Conservation (phyloP, 2,113 vertebrate species). For the Corvus moneduloides region DNA sequence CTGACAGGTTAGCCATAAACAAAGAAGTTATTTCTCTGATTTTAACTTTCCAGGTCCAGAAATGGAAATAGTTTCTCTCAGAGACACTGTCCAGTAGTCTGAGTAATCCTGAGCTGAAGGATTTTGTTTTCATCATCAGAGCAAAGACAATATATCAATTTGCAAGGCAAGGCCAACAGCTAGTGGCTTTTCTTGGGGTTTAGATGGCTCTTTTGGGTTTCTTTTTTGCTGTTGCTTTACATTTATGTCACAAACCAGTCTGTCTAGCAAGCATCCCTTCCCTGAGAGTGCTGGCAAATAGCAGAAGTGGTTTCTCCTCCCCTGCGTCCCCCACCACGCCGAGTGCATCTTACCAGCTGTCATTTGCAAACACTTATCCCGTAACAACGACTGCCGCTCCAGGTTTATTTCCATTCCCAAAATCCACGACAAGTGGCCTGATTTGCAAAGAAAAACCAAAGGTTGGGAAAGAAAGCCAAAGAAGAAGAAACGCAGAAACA, state of each 20-base stretch:
- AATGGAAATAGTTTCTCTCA: neutral
- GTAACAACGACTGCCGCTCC: accelerated
- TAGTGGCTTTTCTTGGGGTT: neutral
- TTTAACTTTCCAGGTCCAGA: neutral
- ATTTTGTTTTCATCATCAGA: neutral
- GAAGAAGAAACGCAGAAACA: neutral
- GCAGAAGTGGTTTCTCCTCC: neutral
- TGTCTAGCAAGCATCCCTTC: neutral
- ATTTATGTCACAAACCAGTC: neutral
- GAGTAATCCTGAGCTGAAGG: neutral
- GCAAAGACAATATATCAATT: neutral
- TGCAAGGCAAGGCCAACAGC: neutral
- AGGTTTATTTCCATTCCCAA: neutral
- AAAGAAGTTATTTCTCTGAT: neutral
- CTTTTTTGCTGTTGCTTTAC: neutral
- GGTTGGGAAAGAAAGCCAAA: neutral
- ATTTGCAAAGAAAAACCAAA: neutral
- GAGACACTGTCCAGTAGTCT: neutral
- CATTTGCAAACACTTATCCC: neutral
- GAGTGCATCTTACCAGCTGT: accelerated
- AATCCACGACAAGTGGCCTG: neutral
- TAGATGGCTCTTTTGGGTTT: neutral
- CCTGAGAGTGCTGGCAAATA: neutral
- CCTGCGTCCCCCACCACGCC: neutral
- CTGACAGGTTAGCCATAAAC: neutral